phyloP scores from a whole-genome alignment of 2,888 invertebrate species.

The Melanchra persicariae region DNA sequence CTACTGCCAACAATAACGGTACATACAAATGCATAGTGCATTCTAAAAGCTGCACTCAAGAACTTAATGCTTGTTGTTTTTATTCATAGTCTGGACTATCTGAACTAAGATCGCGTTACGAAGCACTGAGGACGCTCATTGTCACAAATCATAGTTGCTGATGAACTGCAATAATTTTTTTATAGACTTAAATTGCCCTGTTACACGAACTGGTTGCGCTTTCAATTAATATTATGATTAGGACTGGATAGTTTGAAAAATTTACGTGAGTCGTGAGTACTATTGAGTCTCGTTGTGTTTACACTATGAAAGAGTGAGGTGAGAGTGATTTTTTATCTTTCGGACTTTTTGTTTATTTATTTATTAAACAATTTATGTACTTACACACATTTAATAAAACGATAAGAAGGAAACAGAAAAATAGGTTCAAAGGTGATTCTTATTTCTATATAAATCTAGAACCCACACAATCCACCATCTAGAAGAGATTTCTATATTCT shows the following conservation, averaged over 20 bases:
- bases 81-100: conserved; percentile 45
- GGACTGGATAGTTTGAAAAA: conserved; percentile 4
- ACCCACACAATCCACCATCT: too few relatives aligned
- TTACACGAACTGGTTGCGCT: conserved; percentile 38
- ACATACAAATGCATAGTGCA: conserved; percentile 52
- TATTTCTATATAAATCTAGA: too few relatives aligned
- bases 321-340: not conserved
- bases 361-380: too few relatives aligned
- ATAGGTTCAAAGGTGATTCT: too few relatives aligned
- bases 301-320: not conserved
- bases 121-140: not conserved
- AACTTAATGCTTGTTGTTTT: conserved; percentile 43
- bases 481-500: too few relatives aligned
- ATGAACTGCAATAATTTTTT: conserved; percentile 29
- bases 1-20: conserved; percentile 51
- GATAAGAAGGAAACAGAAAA: too few relatives aligned
- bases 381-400: too few relatives aligned
- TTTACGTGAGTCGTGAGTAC: not conserved
- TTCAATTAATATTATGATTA: conserved; percentile 39
- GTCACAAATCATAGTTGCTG: conserved; percentile 50
- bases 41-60: conserved; percentile 45
- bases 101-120: conserved; percentile 10
- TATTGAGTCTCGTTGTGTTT: conserved; percentile 2
- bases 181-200: conserved; percentile 31
- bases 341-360: too few relatives aligned